phyloP scores from a whole-genome alignment of 2,797 vertebrate species.

The Scyliorhinus canicula region DNA sequence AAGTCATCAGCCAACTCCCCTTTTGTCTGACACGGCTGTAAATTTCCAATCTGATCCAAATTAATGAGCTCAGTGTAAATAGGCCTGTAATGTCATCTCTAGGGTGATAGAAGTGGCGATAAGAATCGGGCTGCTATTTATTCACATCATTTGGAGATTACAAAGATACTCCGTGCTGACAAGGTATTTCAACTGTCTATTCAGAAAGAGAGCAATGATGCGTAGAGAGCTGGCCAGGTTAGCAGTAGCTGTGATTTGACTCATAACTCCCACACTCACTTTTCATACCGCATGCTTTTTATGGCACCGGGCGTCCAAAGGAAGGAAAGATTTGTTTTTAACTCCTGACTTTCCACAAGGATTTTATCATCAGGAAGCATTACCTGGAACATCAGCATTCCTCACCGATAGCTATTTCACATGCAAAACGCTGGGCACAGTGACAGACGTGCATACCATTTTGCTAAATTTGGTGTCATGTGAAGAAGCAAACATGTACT shows the following conservation, averaged over 20 bases:
- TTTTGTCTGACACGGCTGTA: background rate
- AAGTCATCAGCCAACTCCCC: background rate
- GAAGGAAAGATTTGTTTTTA: conserved; percentile 5
- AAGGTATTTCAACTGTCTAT: conserved; percentile 14
- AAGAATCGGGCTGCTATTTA: conserved; percentile 10
- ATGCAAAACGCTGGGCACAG: background rate
- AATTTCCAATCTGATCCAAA: conserved; percentile 26
- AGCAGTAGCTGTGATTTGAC: background rate
- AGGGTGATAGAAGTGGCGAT: background rate
- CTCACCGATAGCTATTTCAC: background rate
- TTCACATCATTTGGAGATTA: conserved; percentile 25
- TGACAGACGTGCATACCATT: background rate
- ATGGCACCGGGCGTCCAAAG: background rate
- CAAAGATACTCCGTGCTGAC: conserved; percentile 20
- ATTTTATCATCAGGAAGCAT: conserved; percentile 12
- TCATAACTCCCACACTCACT: background rate
- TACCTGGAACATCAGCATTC: background rate
- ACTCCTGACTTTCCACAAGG: background rate
- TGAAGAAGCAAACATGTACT: background rate
- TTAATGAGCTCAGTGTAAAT: conserved; percentile 26
- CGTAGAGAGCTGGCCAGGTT: background rate
- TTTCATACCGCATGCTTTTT: background rate
- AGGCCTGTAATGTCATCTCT: conserved; percentile 1
- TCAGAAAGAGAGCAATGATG: background rate
- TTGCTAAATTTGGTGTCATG: background rate